Percentiles rank a stretch among this genome's conserved stretches.
Conservation (phyloP, 1,140 invertebrate genomes). For the Telenomus remus region DNA sequence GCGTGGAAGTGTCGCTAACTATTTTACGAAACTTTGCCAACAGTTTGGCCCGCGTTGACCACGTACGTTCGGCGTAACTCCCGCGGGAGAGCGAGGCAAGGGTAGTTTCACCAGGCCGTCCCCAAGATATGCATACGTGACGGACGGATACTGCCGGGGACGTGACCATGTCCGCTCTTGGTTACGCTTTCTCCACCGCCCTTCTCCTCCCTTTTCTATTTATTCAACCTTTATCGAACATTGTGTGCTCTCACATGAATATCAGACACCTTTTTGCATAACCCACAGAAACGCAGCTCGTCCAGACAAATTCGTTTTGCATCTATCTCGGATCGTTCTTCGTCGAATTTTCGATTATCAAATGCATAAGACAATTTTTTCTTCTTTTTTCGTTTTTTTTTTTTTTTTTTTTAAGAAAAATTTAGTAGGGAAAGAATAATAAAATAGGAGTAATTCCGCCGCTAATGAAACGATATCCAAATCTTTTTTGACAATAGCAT, state of each 20-base stretch:
- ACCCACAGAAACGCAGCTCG: conserved; percentile 4
- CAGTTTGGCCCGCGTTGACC: conserved; percentile 76
- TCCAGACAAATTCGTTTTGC: conserved; percentile 10
- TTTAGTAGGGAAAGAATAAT: too few species aligned
- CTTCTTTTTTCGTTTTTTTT: too few species aligned
- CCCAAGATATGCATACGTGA: conserved; percentile 77
- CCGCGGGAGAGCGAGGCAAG: conserved; percentile 67
- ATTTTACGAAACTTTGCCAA: conserved; percentile 77
- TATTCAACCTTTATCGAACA: conserved; percentile 46
- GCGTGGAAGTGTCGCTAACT: conserved; percentile 75
- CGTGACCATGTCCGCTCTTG: conserved; percentile 64
- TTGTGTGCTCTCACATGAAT: conserved; percentile 19
- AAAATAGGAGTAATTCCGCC: too few species aligned
- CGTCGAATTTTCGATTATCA: too few species aligned
- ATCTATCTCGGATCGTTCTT: background rate
- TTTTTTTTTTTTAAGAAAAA: too few species aligned
- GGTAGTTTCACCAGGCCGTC: conserved; percentile 68
- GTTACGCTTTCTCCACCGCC: conserved; percentile 32
- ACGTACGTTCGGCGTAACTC: conserved; percentile 74
- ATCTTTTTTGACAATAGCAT: conserved; percentile 1
- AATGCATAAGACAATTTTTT: background rate
- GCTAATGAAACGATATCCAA: too few species aligned
- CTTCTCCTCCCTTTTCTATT: conserved; percentile 41
- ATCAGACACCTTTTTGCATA: conserved; percentile 15
- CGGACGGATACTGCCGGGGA: conserved; percentile 66